phyloP scores from a whole-genome alignment of 2,797 vertebrate genomes.

The Lates japonicus region DNA sequence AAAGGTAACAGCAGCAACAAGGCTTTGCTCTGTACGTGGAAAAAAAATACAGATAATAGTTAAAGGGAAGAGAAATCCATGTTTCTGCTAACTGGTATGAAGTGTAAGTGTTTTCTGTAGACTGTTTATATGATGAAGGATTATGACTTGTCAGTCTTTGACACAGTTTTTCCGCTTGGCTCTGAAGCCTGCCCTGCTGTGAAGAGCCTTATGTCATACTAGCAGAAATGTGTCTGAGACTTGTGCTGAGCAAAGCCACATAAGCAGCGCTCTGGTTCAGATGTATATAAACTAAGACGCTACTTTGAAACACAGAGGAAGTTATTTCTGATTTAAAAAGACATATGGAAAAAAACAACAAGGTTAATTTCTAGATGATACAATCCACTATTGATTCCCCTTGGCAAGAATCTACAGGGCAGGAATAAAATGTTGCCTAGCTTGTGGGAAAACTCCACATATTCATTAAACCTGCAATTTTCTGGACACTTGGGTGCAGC shows the following conservation, averaged over 20 bases:
- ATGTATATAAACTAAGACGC: neutral
- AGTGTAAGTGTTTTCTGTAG: neutral
- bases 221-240: neutral
- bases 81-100: constrained; percentile 1
- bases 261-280: neutral
- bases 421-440: neutral
- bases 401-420: neutral
- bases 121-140: constrained; percentile 5
- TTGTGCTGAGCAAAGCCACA: neutral
- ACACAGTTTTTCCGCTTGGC: neutral
- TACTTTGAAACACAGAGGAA: neutral
- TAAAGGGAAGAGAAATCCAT: neutral
- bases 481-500: neutral
- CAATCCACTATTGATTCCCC: neutral
- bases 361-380: neutral
- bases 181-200: neutral
- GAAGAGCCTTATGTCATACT: neutral
- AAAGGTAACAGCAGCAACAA: neutral
- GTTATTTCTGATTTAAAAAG: neutral
- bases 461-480: neutral
- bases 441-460: neutral
- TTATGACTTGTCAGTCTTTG: constrained; percentile 7
- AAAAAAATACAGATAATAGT: neutral
- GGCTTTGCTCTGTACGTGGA: neutral
- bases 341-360: neutral